Evolutionary conservation across 2,113 vertebrate genomes (phyloP).

Genomic region (human (Homo sapiens)): DNA sequence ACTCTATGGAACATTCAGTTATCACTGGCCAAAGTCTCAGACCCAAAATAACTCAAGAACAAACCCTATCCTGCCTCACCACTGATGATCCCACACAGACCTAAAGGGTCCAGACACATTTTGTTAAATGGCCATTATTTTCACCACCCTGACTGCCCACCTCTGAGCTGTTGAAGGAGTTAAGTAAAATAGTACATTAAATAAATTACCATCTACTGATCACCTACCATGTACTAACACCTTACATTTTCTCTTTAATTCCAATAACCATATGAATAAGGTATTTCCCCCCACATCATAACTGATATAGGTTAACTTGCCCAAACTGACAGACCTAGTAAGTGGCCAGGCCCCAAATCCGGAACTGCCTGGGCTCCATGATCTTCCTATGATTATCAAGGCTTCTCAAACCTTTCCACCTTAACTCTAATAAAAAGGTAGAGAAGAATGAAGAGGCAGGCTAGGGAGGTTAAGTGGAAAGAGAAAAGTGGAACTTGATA

Average conservation of each 20-base stretch:
- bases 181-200: slow-evolving; percentile 33
- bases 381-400: neutral
- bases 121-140: slow-evolving; percentile 8
- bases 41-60: slow-evolving; percentile 16
- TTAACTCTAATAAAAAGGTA: neutral
- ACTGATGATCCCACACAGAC: neutral
- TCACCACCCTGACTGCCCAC: neutral
- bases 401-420: neutral
- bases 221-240: neutral
- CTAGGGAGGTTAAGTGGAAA: neutral
- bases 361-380: neutral
- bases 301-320: neutral
- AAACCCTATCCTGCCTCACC: neutral
- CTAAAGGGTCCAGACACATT: neutral
- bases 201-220: slow-evolving; percentile 19
- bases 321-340: slow-evolving; percentile 37
- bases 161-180: neutral
- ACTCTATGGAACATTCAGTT: slow-evolving; percentile 1
- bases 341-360: neutral
- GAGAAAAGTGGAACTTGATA: neutral
- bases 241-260: slow-evolving; percentile 46
- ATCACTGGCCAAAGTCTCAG: neutral
- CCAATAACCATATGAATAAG: slow-evolving; percentile 1
- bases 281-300: slow-evolving; percentile 11
- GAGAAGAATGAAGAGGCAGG: neutral